phyloP scores from a whole-genome alignment of 2,888 invertebrate species.

The Clitarchus hookeri region DNA sequence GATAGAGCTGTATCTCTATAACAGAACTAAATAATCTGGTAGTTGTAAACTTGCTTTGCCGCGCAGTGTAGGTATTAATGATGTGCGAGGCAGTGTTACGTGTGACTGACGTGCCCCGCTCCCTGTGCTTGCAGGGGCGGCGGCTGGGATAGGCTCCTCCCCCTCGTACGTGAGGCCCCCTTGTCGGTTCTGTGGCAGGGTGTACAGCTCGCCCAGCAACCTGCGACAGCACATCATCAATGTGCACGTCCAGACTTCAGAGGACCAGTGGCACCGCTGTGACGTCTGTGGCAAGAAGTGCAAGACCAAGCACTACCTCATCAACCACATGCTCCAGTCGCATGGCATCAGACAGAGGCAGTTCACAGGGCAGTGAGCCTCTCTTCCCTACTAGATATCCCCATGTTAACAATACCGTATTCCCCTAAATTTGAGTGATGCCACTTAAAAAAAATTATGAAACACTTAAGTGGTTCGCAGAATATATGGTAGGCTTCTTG shows the following conservation, averaged over 20 bases:
- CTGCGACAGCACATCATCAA: slow-evolving; percentile 71
- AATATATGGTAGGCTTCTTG: too few relatives aligned
- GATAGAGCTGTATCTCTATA: too few relatives aligned
- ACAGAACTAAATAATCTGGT: too few relatives aligned
- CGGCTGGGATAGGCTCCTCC: slow-evolving; percentile 40
- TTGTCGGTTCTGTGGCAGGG: slow-evolving; percentile 72
- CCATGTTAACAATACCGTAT: not conserved
- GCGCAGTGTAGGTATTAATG: too few relatives aligned
- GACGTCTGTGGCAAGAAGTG: slow-evolving; percentile 46
- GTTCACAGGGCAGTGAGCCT: slow-evolving; percentile 28
- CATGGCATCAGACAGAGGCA: slow-evolving; percentile 43
- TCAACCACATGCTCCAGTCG: slow-evolving; percentile 46
- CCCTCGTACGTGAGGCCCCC: slow-evolving; percentile 59
- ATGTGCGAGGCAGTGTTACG: not conserved
- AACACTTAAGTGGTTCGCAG: not conserved
- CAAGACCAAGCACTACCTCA: slow-evolving; percentile 47
- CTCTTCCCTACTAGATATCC: not conserved
- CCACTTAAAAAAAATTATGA: not conserved
- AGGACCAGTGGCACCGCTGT: slow-evolving; percentile 56
- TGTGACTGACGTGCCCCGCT: slow-evolving; percentile 36
- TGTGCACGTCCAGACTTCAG: slow-evolving; percentile 60
- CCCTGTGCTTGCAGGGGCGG: slow-evolving; percentile 43
- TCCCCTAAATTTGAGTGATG: not conserved
- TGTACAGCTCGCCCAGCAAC: slow-evolving; percentile 71
- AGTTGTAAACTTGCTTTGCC: too few relatives aligned